These are phyloP conservation scores for Lacanobia oleracea DNA, from an alignment of 2,888 invertebrate species.

Conservation along the genomic window DNA sequence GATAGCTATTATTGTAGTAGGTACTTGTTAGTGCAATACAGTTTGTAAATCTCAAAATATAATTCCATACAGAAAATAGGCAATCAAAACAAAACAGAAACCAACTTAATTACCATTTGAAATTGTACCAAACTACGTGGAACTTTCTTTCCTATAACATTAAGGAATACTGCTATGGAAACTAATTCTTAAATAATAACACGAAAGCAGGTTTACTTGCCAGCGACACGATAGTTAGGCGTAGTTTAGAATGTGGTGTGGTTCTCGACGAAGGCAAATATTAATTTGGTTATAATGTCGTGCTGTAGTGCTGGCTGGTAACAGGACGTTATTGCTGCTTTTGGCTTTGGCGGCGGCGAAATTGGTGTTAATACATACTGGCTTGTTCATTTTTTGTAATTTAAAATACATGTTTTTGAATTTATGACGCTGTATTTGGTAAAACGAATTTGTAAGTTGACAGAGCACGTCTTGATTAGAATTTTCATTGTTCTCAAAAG, in stretches of 20 bases:
- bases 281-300: conserved; percentile 49
- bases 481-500: too few species aligned
- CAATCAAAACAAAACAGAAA: conserved; percentile 27
- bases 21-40: too few species aligned
- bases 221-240: conserved; percentile 58
- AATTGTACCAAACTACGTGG: conserved; percentile 51
- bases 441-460: too few species aligned
- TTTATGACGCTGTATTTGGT: too few species aligned
- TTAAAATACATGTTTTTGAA: too few species aligned
- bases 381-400: background rate
- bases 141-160: conserved; percentile 44
- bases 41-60: background rate
- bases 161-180: conserved; percentile 39
- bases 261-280: conserved; percentile 54
- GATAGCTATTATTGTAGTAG: too few species aligned
- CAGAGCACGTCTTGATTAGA: too few species aligned
- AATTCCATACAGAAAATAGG: conserved; percentile 27
- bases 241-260: conserved; percentile 56
- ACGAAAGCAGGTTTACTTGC: conserved; percentile 60
- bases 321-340: conserved; percentile 28
- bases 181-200: conserved; percentile 63
- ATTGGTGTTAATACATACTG: background rate
- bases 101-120: conserved; percentile 60
- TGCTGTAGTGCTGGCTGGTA: conserved; percentile 26
- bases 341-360: conserved; percentile 14